Conservation (phyloP, 2,797 vertebrate species). For the Nannoperca obscura region DNA sequence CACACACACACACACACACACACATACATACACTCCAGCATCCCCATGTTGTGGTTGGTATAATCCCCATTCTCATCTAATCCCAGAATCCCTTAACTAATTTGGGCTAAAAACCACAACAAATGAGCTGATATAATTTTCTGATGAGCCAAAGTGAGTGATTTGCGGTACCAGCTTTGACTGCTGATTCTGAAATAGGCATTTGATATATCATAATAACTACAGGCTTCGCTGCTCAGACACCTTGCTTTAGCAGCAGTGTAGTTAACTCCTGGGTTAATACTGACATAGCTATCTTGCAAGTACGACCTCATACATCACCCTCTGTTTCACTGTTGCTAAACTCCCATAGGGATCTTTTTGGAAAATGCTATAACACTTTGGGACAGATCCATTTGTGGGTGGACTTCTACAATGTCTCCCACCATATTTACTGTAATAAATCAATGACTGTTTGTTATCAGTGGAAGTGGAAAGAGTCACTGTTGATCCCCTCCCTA, state of each 20-base stretch:
- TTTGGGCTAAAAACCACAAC: slow-evolving; percentile 70
- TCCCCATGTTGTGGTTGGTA: slow-evolving; percentile 26
- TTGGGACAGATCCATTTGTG: slow-evolving; percentile 5
- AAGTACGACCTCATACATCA: slow-evolving; percentile 15
- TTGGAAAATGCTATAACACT: slow-evolving; percentile 16
- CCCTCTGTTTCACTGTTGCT: slow-evolving; percentile 13
- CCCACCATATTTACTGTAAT: slow-evolving; percentile 30
- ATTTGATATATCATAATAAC: slow-evolving; percentile 41
- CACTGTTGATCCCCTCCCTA: slow-evolving; percentile 32
- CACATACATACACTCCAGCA: slow-evolving; percentile 5
- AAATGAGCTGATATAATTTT: slow-evolving; percentile 69
- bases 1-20: not conserved
- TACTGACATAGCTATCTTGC: slow-evolving; percentile 5
- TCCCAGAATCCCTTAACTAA: slow-evolving; percentile 72
- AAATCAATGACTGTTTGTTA: slow-evolving; percentile 41
- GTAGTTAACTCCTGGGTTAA: slow-evolving; percentile 23
- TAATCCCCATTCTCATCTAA: slow-evolving; percentile 59
- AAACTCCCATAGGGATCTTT: slow-evolving; percentile 37
- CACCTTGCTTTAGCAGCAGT: slow-evolving; percentile 13
- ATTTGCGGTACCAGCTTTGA: slow-evolving; percentile 49
- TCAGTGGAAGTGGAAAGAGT: slow-evolving; percentile 43
- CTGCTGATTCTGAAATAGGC: slow-evolving; percentile 46
- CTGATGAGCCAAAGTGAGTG: slow-evolving; percentile 52
- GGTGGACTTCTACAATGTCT: slow-evolving; percentile 10
- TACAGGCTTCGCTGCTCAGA: slow-evolving; percentile 24